Conservation (phyloP, 2,888 invertebrate genomes). For the Petrolisthes cinctipes region DNA sequence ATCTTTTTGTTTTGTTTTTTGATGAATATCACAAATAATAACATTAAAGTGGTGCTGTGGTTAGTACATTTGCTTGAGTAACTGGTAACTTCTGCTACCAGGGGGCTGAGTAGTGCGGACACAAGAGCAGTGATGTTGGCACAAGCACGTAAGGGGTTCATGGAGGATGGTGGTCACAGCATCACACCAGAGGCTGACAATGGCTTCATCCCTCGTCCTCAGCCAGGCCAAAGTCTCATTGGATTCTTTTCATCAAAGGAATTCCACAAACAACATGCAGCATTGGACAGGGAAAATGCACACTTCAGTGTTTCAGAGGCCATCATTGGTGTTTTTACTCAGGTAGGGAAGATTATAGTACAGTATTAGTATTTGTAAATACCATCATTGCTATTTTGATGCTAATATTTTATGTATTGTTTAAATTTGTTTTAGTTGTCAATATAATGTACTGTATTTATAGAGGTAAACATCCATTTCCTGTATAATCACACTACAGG, state of each 20-base stretch:
- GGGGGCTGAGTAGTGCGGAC: background rate
- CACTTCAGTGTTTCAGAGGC: slow-evolving; percentile 88
- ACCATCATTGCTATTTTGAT: slow-evolving; percentile 7
- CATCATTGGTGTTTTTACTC: slow-evolving; percentile 79
- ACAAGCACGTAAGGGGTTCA: slow-evolving; percentile 43
- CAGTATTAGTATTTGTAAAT: background rate
- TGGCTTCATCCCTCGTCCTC: slow-evolving; percentile 65
- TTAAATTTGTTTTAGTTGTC: background rate
- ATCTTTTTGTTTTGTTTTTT: background rate
- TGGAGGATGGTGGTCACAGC: slow-evolving; percentile 62
- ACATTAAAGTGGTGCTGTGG: background rate
- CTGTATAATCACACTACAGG: too few species aligned
- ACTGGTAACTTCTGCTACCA: background rate
- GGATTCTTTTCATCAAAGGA: slow-evolving; percentile 63
- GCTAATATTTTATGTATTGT: slow-evolving; percentile 16
- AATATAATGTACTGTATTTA: too few species aligned
- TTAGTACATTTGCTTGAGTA: background rate
- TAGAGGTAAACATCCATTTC: too few species aligned
- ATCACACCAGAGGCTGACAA: slow-evolving; percentile 60
- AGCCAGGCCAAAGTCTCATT: slow-evolving; percentile 63
- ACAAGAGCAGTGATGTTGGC: background rate
- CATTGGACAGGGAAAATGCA: slow-evolving; percentile 86
- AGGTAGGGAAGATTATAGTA: slow-evolving; percentile 35
- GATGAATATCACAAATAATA: too few species aligned
- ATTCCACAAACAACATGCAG: slow-evolving; percentile 82